A percentile compares a stretch with the other conserved stretches of the same genome.
Evolutionary conservation across 2,113 vertebrate species (phyloP).

Genomic region (Myiozetetes cayanensis): DNA sequence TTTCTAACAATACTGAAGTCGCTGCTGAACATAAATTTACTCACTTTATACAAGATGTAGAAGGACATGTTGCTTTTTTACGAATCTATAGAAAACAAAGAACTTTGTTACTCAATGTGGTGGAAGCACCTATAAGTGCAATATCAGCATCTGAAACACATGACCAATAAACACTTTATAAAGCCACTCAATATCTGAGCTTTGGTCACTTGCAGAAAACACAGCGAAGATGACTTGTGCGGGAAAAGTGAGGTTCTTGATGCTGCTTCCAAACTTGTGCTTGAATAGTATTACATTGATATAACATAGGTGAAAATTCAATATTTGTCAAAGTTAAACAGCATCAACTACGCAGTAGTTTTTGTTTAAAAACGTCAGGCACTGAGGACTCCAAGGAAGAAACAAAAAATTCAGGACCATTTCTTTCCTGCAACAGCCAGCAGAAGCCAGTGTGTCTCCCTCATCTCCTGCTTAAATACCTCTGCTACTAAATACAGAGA

Average conservation of each 20-base stretch:
- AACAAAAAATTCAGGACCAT: not conserved
- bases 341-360: accelerated
- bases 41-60: not conserved
- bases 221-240: not conserved
- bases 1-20: not conserved
- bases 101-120: not conserved
- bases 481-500: not conserved
- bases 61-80: not conserved
- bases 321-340: not conserved
- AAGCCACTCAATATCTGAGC: not conserved
- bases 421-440: not conserved
- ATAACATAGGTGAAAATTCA: not conserved
- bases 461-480: not conserved
- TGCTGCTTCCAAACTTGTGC: not conserved
- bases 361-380: not conserved
- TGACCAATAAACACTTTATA: not conserved
- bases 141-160: not conserved
- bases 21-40: not conserved
- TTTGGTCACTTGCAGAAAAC: not conserved
- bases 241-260: not conserved
- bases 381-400: not conserved
- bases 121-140: not conserved
- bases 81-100: not conserved
- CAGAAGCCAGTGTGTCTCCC: not conserved
- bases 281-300: not conserved